Evolutionary conservation across 2,888 invertebrate genomes (phyloP), one percentile per base, ranked within the genome.

Genomic region (Orchesella flavescens): DNA sequence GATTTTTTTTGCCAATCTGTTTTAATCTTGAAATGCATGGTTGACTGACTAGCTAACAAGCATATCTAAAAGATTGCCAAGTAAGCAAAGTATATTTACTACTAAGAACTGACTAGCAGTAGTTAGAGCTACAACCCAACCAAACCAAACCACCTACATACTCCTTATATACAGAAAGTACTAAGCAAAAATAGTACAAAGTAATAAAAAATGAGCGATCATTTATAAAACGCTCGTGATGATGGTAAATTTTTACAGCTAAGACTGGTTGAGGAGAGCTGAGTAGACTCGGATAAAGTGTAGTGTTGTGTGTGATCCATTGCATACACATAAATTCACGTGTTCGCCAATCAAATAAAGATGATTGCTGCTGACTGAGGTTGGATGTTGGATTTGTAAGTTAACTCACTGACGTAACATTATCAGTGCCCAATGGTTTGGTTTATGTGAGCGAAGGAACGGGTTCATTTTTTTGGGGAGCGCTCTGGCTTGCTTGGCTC

Each of bases 21-120:
- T 76, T 76, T 68, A 68, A 68, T 76, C 76, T 68, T 68, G 68
- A 76, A 76, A 57, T 57, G 57, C 76, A 76, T 53, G 76, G 76
- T 76, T 76, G 76, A 76, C 76, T 76, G 76, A 55, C 66, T 76
- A 68, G 34, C 68, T 76, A 76, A 76, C 76, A 68, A 76, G 76
- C 76, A 68, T 76, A 57, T 63, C 57, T 76, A 68, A 76, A 69
- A 46, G 76, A 76, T 68, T 76, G 76, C 66, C 66, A 68, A 66
- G 65, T 63, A 63, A 75, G 75, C 34, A 34, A n/a, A 34, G 34
- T 34, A 34, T 34, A 34, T 34, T 34, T 34, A 34, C 34, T 17
- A 17, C n/a, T 10, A n/a, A 53, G 17, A 53, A 53, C 7, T 34
- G 34, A 7, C 2, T 34, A 34, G 34, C 7, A 7, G 34, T n/a